Percentiles rank a stretch among this genome's conserved stretches.
phyloP scores from a whole-genome alignment of 2,888 invertebrate species.

The Choreutis nemorana region DNA sequence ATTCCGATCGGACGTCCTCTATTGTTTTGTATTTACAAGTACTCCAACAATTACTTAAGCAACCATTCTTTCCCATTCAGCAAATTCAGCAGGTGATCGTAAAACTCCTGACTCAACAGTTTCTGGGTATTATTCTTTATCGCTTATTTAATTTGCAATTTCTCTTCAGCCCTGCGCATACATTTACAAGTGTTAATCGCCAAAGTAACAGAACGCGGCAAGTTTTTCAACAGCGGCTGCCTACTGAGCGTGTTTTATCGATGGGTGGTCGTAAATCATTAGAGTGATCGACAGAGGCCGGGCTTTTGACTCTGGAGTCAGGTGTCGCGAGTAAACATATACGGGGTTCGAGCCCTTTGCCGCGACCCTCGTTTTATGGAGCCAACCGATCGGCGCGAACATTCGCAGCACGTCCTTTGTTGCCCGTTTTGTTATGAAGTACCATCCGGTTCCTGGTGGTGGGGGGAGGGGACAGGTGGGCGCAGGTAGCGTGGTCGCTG shows the following conservation, averaged over 20 bases:
- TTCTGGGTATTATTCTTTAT: slow-evolving; percentile 1
- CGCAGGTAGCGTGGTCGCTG: slow-evolving; percentile 56
- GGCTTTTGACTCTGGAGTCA: slow-evolving; percentile 41
- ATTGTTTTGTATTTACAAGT: slow-evolving; percentile 46
- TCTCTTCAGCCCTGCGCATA: too few relatives aligned
- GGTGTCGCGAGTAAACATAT: slow-evolving; percentile 42
- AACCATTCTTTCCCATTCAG: slow-evolving; percentile 39
- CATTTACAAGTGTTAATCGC: too few relatives aligned
- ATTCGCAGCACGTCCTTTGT: slow-evolving; percentile 65
- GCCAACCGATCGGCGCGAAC: slow-evolving; percentile 49
- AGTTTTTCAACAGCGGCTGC: too few relatives aligned
- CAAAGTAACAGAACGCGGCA: too few relatives aligned
- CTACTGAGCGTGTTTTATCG: slow-evolving; percentile 12
- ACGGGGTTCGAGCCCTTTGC: slow-evolving; percentile 27
- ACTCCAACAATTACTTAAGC: slow-evolving; percentile 42
- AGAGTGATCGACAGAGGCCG: slow-evolving; percentile 21
- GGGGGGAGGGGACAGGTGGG: slow-evolving; percentile 59
- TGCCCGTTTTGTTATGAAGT: slow-evolving; percentile 65
- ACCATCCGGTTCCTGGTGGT: slow-evolving; percentile 63
- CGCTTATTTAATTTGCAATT: slow-evolving; percentile 5
- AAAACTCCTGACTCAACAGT: background rate
- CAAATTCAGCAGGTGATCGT: slow-evolving; percentile 35
- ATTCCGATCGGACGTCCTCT: slow-evolving; percentile 28
- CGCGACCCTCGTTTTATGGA: slow-evolving; percentile 27
- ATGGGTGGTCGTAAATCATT: slow-evolving; percentile 19